Percentiles rank a stretch among this genome's conserved stretches.
These are phyloP conservation scores for Pogonomyrmex barbatus DNA, from an alignment of 1,140 invertebrate genomes.

Conservation along the genomic window DNA sequence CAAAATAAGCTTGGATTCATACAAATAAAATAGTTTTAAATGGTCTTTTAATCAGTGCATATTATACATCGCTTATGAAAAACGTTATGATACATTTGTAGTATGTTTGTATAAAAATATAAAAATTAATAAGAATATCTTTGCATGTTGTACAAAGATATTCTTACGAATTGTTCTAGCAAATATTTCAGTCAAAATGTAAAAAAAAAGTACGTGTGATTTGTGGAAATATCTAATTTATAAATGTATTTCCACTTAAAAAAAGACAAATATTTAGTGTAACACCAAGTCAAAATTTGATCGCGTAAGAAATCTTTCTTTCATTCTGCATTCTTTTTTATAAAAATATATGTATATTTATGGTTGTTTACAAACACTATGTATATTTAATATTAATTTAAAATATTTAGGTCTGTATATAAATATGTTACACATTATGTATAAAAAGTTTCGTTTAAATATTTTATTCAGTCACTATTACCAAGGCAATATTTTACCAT, in stretches of 20 bases:
- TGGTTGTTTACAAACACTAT: constrained; percentile 39
- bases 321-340: not conserved
- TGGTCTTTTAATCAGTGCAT: constrained; percentile 47
- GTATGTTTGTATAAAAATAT: constrained; percentile 18
- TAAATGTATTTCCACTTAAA: constrained; percentile 48
- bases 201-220: not conserved
- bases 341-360: constrained; percentile 43
- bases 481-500: constrained; percentile 91
- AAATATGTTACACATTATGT: constrained; percentile 36
- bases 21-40: constrained; percentile 68
- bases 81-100: constrained; percentile 33
- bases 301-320: not conserved
- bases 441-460: constrained; percentile 36
- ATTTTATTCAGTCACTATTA: constrained; percentile 83
- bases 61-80: constrained; percentile 25
- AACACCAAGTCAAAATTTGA: constrained; percentile 18
- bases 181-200: not conserved
- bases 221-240: not conserved
- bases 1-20: constrained; percentile 78
- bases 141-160: constrained; percentile 6
- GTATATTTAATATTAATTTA: constrained; percentile 53
- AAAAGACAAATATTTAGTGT: not conserved
- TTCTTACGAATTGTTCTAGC: constrained; percentile 36
- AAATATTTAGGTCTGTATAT: constrained; percentile 34
- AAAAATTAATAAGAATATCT: constrained; percentile 31